Evolutionary conservation across 2,113 vertebrate species (phyloP).

Genomic region (Dicentrarchus labrax): DNA sequence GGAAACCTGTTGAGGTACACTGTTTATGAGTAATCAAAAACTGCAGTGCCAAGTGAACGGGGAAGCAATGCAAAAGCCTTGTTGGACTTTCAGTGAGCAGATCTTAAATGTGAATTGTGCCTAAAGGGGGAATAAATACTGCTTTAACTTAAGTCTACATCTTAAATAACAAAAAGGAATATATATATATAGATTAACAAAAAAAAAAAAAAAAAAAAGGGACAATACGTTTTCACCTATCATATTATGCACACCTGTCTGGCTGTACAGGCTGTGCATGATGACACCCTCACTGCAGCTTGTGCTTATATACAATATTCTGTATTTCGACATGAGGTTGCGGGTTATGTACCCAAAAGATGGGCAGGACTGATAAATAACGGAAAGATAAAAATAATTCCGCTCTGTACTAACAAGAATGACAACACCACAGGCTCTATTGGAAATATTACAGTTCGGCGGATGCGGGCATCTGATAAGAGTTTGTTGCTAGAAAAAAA

Average conservation of each 20-base stretch:
- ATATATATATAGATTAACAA: too few species aligned
- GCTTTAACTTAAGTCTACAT: not conserved
- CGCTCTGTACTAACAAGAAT: not conserved
- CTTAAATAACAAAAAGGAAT: too few species aligned
- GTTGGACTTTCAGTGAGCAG: not conserved
- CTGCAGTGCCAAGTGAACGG: conserved; percentile 16
- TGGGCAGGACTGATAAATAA: not conserved
- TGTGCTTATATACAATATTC: not conserved
- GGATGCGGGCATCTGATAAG: conserved; percentile 54
- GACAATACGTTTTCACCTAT: not conserved
- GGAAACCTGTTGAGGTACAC: conserved; percentile 58
- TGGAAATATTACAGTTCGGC: not conserved
- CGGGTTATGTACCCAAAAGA: too few species aligned
- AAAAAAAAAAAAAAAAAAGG: too few species aligned
- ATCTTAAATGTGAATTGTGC: not conserved
- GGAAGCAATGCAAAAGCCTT: not conserved
- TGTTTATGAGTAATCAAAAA: conserved; percentile 29
- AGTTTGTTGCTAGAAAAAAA: not conserved
- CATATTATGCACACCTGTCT: not conserved
- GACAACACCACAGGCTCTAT: not conserved
- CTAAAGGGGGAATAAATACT: not conserved
- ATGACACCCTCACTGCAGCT: not conserved
- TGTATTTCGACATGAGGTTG: not conserved
- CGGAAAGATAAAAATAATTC: not conserved
- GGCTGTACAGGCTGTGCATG: not conserved